Conservation (phyloP, 2,797 vertebrate genomes). For the Nyctalus aviator region DNA sequence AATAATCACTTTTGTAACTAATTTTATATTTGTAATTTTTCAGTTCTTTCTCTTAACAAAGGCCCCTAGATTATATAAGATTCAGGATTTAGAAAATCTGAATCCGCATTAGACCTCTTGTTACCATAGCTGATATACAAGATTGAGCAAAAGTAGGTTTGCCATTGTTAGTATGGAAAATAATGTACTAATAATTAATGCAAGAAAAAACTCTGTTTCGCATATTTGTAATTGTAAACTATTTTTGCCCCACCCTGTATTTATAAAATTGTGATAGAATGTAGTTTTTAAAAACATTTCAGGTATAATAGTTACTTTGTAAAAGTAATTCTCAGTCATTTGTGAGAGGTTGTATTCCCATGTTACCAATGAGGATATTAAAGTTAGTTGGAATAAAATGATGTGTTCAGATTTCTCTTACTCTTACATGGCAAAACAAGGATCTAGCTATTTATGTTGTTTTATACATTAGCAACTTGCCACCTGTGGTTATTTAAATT, state of each 20-base stretch:
- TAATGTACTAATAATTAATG: neutral
- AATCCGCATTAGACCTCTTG: neutral
- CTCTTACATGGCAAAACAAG: neutral
- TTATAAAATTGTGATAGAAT: constrained; percentile 31
- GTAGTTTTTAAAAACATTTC: constrained; percentile 25
- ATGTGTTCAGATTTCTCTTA: neutral
- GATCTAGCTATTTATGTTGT: neutral
- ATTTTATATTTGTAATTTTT: constrained; percentile 50
- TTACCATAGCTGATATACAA: neutral
- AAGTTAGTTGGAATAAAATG: neutral
- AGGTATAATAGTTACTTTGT: neutral
- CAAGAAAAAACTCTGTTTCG: neutral
- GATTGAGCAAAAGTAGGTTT: neutral
- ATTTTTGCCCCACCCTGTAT: neutral
- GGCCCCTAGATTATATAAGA: neutral
- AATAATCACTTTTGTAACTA: constrained; percentile 13
- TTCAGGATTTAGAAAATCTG: constrained; percentile 18
- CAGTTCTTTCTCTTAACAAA: constrained; percentile 10
- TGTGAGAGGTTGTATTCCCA: neutral
- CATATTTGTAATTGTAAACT: neutral
- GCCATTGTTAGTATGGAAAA: neutral
- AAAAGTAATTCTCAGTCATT: constrained; percentile 24
- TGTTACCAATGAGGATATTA: neutral
- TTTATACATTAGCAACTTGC: neutral
- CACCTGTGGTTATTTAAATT: neutral